Evolutionary conservation across 2,888 invertebrate species (phyloP), one percentile per base, ranked within the genome.

Genomic region (Seira ritae): DNA sequence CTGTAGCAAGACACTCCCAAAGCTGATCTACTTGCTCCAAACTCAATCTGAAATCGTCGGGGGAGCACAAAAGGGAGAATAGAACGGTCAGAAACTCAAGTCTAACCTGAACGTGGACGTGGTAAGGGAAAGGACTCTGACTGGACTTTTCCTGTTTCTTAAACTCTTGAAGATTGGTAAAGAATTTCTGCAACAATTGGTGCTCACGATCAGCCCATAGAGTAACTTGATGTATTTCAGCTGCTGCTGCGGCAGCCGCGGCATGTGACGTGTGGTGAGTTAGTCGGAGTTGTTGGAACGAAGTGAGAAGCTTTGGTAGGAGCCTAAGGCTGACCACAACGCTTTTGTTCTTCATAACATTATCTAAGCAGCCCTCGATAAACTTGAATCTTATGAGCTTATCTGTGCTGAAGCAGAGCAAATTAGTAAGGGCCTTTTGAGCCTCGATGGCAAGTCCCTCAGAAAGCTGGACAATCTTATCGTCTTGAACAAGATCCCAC

Each of bases 401-500:
- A 91, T 98, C 97, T 0, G 96, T 96, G 89, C 96, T 97, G 90
- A 96, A 97, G 90, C 97, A 97, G 0, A 98, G 92, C 23, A 98
- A 92, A 88, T 96, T 96, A 89, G 96, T 96, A 0, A 98, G 92
- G 0, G 96, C 96, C 90, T 98, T 98, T 91, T 98, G 98, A 0
- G 97, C 97, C 91, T 98, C 98, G n/a, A 96, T 91, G 0, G 96
- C 97, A 73, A 98, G 91, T 0, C 97, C 97, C 91, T 98, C 98
- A 0, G 97, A 96, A 2, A 98, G 91, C 90, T 95, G 95, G 81
- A 94, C 95, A 90, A 97, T 96, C 92, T 94, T 95, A 89, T 96
- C 95, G 91, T 98, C 97, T 91, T 97, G 97, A 86, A 98, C 92
- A 85, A 98, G 92, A 92, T 98, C 98, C 98, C 98, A 98, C 0